Conservation (phyloP, 2,888 invertebrate species). For the Acleris cristana region DNA sequence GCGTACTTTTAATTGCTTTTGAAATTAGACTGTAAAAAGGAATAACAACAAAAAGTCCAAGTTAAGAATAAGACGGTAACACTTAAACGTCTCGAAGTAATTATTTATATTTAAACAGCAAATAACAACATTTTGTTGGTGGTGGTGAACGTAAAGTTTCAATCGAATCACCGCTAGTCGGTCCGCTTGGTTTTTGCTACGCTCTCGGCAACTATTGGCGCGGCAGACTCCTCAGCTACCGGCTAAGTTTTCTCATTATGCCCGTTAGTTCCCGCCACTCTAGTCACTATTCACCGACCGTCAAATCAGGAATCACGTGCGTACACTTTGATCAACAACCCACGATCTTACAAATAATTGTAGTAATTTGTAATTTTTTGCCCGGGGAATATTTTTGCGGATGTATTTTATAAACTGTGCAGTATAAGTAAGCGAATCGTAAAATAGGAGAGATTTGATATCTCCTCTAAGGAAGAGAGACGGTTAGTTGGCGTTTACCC, state of each 20-base stretch:
- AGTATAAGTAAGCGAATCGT: constrained; percentile 57
- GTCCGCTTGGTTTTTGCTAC: constrained; percentile 55
- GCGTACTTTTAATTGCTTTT: not conserved
- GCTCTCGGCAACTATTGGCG: constrained; percentile 46
- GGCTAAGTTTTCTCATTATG: constrained; percentile 81
- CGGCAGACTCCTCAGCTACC: constrained; percentile 55
- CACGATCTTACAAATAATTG: constrained; percentile 2
- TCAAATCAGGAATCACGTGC: constrained; percentile 60
- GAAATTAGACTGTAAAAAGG: not conserved
- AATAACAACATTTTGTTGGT: constrained; percentile 44
- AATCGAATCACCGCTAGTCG: constrained; percentile 57
- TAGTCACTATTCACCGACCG: constrained; percentile 60
- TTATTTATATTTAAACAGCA: constrained; percentile 25
- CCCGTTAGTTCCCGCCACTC: constrained; percentile 65
- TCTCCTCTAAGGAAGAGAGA: constrained; percentile 63
- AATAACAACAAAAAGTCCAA: too few relatives aligned
- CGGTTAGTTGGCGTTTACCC: constrained; percentile 79
- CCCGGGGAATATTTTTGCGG: not conserved
- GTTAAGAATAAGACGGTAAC: too few relatives aligned
- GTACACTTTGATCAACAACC: constrained; percentile 48
- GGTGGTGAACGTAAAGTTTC: constrained; percentile 46
- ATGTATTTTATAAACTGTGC: not conserved
- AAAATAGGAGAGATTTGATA: constrained; percentile 68
- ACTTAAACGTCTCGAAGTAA: constrained; percentile 10
- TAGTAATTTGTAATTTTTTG: not conserved